phyloP scores from a whole-genome alignment of 2,113 vertebrate genomes.

The Colaptes auratus region DNA sequence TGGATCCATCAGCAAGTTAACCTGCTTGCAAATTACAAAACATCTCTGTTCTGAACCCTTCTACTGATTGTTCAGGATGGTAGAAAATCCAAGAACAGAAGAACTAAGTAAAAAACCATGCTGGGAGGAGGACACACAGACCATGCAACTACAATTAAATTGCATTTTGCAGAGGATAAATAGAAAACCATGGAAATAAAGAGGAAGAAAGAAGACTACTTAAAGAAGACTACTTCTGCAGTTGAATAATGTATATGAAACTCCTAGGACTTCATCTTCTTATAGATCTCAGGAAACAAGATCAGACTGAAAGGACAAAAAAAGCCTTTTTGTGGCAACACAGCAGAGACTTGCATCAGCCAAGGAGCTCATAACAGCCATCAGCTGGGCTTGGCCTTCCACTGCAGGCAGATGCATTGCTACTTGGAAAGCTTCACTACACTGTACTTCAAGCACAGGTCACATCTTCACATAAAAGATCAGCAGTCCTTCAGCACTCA shows the following conservation, averaged over 20 bases:
- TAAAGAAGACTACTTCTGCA: background rate
- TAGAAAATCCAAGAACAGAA: background rate
- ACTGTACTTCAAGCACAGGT: background rate
- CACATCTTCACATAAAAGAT: background rate
- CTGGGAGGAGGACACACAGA: background rate
- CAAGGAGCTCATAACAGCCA: background rate
- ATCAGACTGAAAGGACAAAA: background rate
- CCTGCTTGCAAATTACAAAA: background rate
- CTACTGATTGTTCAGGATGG: background rate
- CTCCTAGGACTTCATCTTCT: background rate
- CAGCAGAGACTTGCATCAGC: background rate
- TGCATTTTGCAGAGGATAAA: background rate
- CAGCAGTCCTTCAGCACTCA: background rate
- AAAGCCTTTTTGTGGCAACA: fast-evolving
- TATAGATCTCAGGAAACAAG: background rate
- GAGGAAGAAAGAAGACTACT: too few relatives aligned
- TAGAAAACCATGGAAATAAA: background rate
- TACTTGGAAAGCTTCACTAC: background rate
- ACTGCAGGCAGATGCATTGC: background rate
- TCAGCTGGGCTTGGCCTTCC: background rate
- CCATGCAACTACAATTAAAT: fast-evolving
- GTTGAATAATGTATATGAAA: background rate
- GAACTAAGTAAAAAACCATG: background rate
- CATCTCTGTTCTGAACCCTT: background rate
- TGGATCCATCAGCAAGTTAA: background rate